Evolutionary conservation across 1,140 invertebrate genomes (phyloP).

Genomic region (Hylaeus volcanicus): DNA sequence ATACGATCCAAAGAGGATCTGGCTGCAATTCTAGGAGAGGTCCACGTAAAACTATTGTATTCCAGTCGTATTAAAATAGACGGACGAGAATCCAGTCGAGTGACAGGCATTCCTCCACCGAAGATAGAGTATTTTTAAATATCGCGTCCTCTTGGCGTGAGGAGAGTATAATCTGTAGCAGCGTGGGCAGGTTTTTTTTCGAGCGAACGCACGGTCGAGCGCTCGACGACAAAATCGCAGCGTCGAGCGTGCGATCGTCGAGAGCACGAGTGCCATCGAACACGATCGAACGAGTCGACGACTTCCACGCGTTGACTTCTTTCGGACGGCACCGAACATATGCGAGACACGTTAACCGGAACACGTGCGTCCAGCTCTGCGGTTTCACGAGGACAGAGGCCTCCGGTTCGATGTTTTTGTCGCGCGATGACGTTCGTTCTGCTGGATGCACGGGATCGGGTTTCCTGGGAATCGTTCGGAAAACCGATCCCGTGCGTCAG

Average conservation of each 20-base stretch:
- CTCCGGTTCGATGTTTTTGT: conserved; percentile 41
- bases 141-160: too few species aligned
- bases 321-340: conserved; percentile 22
- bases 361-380: conserved; percentile 30
- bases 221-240: not conserved
- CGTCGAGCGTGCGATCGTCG: not conserved
- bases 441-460: not conserved
- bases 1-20: too few species aligned
- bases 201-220: too few species aligned
- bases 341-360: not conserved
- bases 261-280: conserved; percentile 18
- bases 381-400: conserved; percentile 35
- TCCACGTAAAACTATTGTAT: too few species aligned
- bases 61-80: too few species aligned
- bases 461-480: conserved; percentile 47
- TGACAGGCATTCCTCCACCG: too few species aligned
- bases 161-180: too few species aligned
- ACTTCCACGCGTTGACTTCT: too few species aligned
- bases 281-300: conserved; percentile 48
- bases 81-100: too few species aligned
- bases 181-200: too few species aligned
- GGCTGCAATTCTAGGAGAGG: too few species aligned
- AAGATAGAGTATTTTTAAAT: too few species aligned
- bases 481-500: conserved; percentile 4
- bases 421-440: conserved; percentile 19